Conservation (phyloP, 2,113 vertebrate genomes). For the Lichenostomus cassidix region DNA sequence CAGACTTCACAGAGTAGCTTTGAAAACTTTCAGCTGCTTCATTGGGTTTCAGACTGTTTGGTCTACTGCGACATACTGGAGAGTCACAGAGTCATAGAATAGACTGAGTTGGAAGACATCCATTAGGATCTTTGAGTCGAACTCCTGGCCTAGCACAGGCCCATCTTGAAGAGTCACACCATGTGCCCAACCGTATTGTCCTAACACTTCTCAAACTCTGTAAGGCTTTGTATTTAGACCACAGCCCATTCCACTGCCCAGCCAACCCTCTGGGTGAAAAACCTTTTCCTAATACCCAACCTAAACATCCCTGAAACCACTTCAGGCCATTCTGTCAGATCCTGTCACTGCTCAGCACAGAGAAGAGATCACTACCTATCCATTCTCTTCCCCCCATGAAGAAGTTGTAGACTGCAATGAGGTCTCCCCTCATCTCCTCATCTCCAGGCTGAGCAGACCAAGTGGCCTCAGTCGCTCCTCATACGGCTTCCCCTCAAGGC, state of each 20-base stretch:
- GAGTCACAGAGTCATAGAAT: not conserved
- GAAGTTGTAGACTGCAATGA: not conserved
- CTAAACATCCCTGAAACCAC: not conserved
- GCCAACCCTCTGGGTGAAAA: not conserved
- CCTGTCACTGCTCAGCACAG: not conserved
- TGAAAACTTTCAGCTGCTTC: not conserved
- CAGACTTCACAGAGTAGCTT: not conserved
- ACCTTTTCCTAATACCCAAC: not conserved
- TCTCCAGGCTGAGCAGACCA: not conserved
- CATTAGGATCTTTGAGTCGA: not conserved
- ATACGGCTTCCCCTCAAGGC: rapidly evolving
- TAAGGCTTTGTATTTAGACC: not conserved
- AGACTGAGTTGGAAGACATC: not conserved
- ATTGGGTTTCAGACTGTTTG: not conserved
- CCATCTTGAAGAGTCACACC: no score
- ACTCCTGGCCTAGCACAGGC: no score
- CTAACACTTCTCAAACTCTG: not conserved
- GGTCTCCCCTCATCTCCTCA: not conserved
- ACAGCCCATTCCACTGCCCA: not conserved
- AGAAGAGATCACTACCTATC: not conserved
- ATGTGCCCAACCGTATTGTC: not conserved
- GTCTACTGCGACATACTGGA: not conserved
- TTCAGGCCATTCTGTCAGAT: not conserved
- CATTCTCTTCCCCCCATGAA: not conserved
- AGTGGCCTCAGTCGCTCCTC: not conserved